phyloP scores from a whole-genome alignment of 2,888 invertebrate species.

The Masnerella sp. region DNA sequence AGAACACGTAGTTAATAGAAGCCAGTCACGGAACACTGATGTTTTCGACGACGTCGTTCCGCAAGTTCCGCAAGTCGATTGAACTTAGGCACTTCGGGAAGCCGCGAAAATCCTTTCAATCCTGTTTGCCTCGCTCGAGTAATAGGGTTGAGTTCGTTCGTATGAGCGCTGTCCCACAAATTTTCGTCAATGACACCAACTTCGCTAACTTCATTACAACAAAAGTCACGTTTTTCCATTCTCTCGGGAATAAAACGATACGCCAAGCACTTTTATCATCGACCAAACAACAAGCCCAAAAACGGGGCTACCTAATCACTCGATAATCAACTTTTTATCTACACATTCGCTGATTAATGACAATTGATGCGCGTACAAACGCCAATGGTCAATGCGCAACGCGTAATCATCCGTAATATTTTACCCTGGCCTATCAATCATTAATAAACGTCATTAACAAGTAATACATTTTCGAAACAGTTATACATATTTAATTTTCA shows the following conservation, averaged over 20 bases:
- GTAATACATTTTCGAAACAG: too few relatives aligned
- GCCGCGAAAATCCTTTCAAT: slow-evolving; percentile 61
- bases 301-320: neutral
- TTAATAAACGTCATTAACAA: too few relatives aligned
- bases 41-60: slow-evolving; percentile 60
- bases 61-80: slow-evolving; percentile 59
- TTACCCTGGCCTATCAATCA: too few relatives aligned
- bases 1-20: slow-evolving; percentile 61
- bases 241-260: slow-evolving; percentile 32
- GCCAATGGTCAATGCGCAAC: too few relatives aligned
- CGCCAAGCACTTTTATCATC: slow-evolving; percentile 34
- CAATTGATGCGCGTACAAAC: too few relatives aligned
- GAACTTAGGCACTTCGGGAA: slow-evolving; percentile 60
- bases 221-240: slow-evolving; percentile 56
- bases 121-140: slow-evolving; percentile 57
- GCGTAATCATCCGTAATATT: too few relatives aligned
- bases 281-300: slow-evolving; percentile 14
- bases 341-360: neutral
- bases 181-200: slow-evolving; percentile 57
- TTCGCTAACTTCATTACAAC: slow-evolving; percentile 54
- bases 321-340: too few relatives aligned
- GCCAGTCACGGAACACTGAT: slow-evolving; percentile 59
- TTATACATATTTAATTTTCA: too few relatives aligned
- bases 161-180: slow-evolving; percentile 56
- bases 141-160: slow-evolving; percentile 53